A percentile compares a stretch with the other conserved stretches of the same genome.
Evolutionary conservation across 2,113 vertebrate species (phyloP).

Genomic region (Turdus rufiventris): DNA sequence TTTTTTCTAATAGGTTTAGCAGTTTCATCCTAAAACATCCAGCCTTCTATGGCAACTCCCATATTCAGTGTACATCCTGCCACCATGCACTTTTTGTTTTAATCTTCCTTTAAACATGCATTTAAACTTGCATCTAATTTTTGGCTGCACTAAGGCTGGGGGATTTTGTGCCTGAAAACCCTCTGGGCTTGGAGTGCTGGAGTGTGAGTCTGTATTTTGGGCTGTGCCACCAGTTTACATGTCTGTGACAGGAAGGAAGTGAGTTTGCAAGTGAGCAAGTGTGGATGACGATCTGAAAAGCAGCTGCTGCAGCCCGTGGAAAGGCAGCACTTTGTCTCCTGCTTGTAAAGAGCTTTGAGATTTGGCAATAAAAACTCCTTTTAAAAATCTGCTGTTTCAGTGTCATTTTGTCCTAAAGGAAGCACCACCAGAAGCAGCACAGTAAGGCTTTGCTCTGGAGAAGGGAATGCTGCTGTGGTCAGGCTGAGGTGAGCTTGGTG

Average conservation of each 20-base stretch:
- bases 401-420: conserved; percentile 43
- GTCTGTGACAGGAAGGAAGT: conserved; percentile 52
- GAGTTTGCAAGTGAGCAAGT: conserved; percentile 9
- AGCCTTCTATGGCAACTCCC: not conserved
- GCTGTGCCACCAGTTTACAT: conserved; percentile 18
- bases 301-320: not conserved
- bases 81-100: not conserved
- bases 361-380: conserved; percentile 71
- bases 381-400: conserved; percentile 15
- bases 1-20: not conserved
- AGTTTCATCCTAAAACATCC: not conserved
- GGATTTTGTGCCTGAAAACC: not conserved
- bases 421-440: not conserved
- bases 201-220: not conserved
- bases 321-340: conserved; percentile 41
- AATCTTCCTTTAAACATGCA: not conserved
- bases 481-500: not conserved
- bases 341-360: conserved; percentile 63
- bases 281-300: conserved; percentile 10
- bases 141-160: not conserved
- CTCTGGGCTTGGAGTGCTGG: not conserved
- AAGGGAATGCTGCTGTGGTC: not conserved
- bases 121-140: not conserved
- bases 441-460: not conserved
- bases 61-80: not conserved